phyloP scores from a whole-genome alignment of 2,797 vertebrate species.

The Arremon aurantiirostris region DNA sequence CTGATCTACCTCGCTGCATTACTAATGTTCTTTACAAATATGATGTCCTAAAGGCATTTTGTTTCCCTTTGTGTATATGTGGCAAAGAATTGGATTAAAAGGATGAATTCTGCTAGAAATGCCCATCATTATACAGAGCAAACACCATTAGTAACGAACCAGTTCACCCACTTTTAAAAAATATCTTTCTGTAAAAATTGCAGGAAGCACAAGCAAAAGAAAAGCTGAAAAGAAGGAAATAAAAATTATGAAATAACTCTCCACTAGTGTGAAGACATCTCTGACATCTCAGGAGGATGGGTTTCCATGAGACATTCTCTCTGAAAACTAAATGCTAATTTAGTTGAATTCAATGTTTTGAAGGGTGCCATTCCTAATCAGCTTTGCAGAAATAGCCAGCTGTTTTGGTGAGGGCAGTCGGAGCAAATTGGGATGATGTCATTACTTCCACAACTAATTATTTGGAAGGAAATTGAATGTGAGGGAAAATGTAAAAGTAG shows the following conservation, averaged over 20 bases:
- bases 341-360: neutral
- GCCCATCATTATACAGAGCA: neutral
- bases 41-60: neutral
- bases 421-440: neutral
- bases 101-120: neutral
- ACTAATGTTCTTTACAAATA: slow-evolving; percentile 35
- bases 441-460: neutral
- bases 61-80: neutral
- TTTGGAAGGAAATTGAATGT: neutral
- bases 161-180: neutral
- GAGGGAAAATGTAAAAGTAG: neutral
- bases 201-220: neutral
- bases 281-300: neutral
- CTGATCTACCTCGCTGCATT: neutral
- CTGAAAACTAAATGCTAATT: neutral
- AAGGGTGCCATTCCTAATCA: neutral
- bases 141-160: neutral
- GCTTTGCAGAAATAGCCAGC: neutral
- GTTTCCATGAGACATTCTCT: neutral
- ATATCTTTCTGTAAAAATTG: neutral
- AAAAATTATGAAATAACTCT: neutral
- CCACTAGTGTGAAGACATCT: neutral
- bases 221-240: neutral
- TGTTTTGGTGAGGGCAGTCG: neutral
- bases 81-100: neutral